phyloP scores from a whole-genome alignment of 2,797 vertebrate species.

The Harpagifer antarcticus region DNA sequence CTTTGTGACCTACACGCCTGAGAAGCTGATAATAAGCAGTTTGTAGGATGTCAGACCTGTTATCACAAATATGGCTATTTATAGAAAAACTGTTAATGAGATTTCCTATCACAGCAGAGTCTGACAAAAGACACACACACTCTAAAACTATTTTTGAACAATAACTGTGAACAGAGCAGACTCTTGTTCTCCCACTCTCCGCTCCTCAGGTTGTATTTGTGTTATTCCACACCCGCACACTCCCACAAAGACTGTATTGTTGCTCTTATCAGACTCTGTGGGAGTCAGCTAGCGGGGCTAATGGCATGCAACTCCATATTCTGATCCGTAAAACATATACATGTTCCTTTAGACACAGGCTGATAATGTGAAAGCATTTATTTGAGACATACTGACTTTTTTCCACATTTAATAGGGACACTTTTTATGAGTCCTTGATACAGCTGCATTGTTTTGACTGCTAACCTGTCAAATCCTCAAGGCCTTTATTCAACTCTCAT shows the following conservation, averaged over 20 bases:
- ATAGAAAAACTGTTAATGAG: slow-evolving; percentile 23
- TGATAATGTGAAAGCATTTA: no score
- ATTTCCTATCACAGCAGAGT: background rate
- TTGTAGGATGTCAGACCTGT: slow-evolving; percentile 16
- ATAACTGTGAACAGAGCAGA: slow-evolving; percentile 15
- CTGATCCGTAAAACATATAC: background rate
- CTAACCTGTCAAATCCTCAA: background rate
- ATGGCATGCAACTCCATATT: background rate
- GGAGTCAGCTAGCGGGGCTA: background rate
- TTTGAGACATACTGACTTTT: background rate
- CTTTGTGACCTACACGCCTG: background rate
- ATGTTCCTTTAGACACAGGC: background rate
- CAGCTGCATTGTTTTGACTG: no score
- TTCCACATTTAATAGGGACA: background rate
- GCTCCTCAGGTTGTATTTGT: no score
- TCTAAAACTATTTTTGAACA: background rate
- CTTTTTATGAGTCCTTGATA: background rate
- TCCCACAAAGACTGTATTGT: slow-evolving; percentile 52
- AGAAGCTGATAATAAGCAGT: background rate
- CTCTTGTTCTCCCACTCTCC: slow-evolving; percentile 3
- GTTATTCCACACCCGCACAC: slow-evolving; percentile 8
- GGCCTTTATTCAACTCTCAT: background rate
- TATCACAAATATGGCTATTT: slow-evolving; percentile 23
- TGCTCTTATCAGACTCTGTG: slow-evolving; percentile 17
- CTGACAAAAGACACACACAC: background rate